Base-by-base conservation (phyloP, 2,797 vertebrate genomes). In the Propithecus perrieri region DNA sequence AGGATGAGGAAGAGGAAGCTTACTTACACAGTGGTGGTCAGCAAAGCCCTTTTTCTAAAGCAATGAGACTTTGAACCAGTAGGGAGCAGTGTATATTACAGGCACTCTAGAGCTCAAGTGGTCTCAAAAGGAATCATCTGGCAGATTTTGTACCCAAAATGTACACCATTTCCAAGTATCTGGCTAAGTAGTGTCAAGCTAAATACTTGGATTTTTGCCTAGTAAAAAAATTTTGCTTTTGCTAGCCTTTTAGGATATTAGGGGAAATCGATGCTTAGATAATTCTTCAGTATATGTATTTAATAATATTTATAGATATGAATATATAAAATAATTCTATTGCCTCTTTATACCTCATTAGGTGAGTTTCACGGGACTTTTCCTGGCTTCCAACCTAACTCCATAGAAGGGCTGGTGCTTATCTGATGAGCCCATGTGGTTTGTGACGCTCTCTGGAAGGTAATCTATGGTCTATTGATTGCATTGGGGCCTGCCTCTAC, bases 261-360 rank as follows among this genome's bases (percentile, higher is more conserved):
- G 10, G 7, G 22, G n/a, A 71, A 97, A 76, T 90, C 63, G 71
- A 63, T 84, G 41, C 14, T 55, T 13, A 50, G 24, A 75, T 59
- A 75, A 67, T 67, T 26, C 17, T 48, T 95, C 2, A 18, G 26
- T 0, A 59, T 74, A 48, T n/a, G 38, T n/a, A 57, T 59, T 48
- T 71, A 43, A 71, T 67, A 74, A 28, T 72, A 87, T 72, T 92
- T 87, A 91, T 85, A 92, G 65, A 61, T 74, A 80, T 55, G 50
- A 91, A 61, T 65, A 80, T 85, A 10, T 41, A 83, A 85, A 88
- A 75, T 76, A 85, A 92, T 79, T 88, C 12, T 92, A 26, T 90
- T 74, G 38, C 1, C 48, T 84, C 50, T 17, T 95, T 72, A 85
- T 65, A 18, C 8, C 26, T 94, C 53, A 63, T 22, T 55, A 41